Base-by-base conservation (phyloP, 2,888 invertebrate genomes). In the Ferrisia virgata region DNA sequence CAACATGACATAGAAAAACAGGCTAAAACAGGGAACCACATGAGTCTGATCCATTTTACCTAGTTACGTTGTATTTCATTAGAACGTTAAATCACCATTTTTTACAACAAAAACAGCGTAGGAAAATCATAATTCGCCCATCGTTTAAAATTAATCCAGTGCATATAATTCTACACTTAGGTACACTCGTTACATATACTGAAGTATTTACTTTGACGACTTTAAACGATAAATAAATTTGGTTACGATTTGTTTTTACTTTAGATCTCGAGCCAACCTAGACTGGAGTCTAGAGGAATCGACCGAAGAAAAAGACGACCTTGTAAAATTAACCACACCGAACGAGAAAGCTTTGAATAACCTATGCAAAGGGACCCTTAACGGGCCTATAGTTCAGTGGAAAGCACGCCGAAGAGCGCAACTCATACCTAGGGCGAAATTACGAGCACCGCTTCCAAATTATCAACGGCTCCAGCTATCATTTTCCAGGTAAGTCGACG, bases 381-480 rank as follows among this genome's bases (percentile, higher is more conserved):
- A 69, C 64, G 79, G 84, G 39, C 79, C 79, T 3, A 39, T 84
- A 9, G 64, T 79, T 18, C 84, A 80, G 25, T 80, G 84, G 84
- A 79, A 84, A 28, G 79, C 79, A 39, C 79, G 79, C n/a, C 79
- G 84, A 53, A 84, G 79, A 79, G 79, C 79, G 11, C 84, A 84
- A 31, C 80, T 84, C 31, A 84, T 84, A 79, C 84, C 84, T 13
- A 28, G 84, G 69, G 84, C 79, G 11, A 84, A 84, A 80, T 40
- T 84, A 80, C 78, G 84, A 53, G 53, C 84, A 28, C 78, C 84
- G 28, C 39, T 83, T 25, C 43, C 83, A 18, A 83, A 83, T 76
- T 83, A 76, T 40, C 83, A 83, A 72, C 76, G 76, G n/a, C 47
- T 76, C 18, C 83, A 83, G 69, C 69, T 69, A 33, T 40, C 82